Evolutionary conservation across 2,888 invertebrate genomes (phyloP).

Genomic region (Acleris sparsana): DNA sequence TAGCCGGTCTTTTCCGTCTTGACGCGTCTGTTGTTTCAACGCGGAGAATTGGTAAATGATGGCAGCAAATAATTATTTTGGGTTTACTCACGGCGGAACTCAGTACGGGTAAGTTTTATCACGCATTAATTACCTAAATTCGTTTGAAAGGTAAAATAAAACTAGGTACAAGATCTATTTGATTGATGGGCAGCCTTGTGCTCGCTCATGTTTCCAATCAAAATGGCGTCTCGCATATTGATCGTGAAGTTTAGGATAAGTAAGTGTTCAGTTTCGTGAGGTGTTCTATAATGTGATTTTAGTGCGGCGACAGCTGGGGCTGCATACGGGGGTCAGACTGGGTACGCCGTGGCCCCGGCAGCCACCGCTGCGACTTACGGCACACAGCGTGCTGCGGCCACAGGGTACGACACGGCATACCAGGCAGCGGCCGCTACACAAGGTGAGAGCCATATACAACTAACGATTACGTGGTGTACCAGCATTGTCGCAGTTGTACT

Average conservation of each 20-base stretch:
- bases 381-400: conserved; percentile 90
- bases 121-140: conserved; percentile 37
- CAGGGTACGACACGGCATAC: conserved; percentile 92
- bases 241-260: conserved; percentile 51
- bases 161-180: conserved; percentile 31
- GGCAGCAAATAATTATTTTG: conserved; percentile 97
- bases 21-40: conserved; percentile 75
- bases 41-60: conserved; percentile 83
- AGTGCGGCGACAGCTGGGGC: conserved; percentile 90
- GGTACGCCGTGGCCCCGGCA: conserved; percentile 92
- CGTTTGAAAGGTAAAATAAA: conserved; percentile 35
- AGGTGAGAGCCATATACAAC: conserved; percentile 82
- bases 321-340: conserved; percentile 92
- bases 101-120: conserved; percentile 91
- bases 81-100: conserved; percentile 96
- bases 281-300: conserved; percentile 52
- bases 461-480: background rate
- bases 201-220: conserved; percentile 68
- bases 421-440: conserved; percentile 92
- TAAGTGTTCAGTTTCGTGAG: conserved; percentile 43
- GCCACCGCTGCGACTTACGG: conserved; percentile 93
- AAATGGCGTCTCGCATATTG: conserved; percentile 79
- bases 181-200: conserved; percentile 60
- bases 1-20: conserved; percentile 75
- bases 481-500: conserved; percentile 3